phyloP scores from a whole-genome alignment of 1,140 invertebrate species.

The Caenorhabditis latens region DNA sequence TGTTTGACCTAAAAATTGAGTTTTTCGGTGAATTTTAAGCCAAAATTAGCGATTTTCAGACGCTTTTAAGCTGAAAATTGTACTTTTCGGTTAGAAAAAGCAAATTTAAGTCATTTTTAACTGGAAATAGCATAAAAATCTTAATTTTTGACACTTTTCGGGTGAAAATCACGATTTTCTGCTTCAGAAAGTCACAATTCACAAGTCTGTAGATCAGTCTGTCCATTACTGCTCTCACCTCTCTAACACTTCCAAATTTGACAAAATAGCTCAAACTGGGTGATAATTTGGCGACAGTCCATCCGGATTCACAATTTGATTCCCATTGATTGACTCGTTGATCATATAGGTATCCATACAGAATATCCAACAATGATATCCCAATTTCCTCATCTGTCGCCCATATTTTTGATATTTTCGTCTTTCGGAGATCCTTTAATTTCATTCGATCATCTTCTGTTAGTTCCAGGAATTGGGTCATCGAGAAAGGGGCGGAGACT shows the following conservation, averaged over 20 bases:
- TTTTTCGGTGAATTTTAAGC: too few species aligned
- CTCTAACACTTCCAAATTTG: slow-evolving; percentile 39
- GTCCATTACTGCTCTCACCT: neutral
- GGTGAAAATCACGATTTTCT: too few species aligned
- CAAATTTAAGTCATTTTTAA: too few species aligned
- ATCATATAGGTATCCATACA: slow-evolving; percentile 53
- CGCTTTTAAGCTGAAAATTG: too few species aligned
- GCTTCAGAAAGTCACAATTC: too few species aligned
- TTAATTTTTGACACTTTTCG: too few species aligned
- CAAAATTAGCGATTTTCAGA: too few species aligned
- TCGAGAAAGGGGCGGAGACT: neutral
- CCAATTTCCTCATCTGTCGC: neutral
- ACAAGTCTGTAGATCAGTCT: too few species aligned
- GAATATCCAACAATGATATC: slow-evolving; percentile 49
- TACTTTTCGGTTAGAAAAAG: too few species aligned
- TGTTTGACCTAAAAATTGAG: too few species aligned
- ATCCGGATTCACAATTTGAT: slow-evolving; percentile 47
- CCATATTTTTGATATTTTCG: slow-evolving; percentile 48
- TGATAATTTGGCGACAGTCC: slow-evolving; percentile 42
- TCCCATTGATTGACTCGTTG: slow-evolving; percentile 56
- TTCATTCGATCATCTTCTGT: slow-evolving; percentile 52
- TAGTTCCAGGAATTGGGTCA: neutral
- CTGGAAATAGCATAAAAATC: too few species aligned
- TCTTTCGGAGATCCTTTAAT: slow-evolving; percentile 58
- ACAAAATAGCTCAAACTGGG: slow-evolving; percentile 49